A percentile compares a stretch with the other conserved stretches of the same genome.
phyloP scores from a whole-genome alignment of 2,113 vertebrate species.

The Sinocyclocheilus rhinocerous region DNA sequence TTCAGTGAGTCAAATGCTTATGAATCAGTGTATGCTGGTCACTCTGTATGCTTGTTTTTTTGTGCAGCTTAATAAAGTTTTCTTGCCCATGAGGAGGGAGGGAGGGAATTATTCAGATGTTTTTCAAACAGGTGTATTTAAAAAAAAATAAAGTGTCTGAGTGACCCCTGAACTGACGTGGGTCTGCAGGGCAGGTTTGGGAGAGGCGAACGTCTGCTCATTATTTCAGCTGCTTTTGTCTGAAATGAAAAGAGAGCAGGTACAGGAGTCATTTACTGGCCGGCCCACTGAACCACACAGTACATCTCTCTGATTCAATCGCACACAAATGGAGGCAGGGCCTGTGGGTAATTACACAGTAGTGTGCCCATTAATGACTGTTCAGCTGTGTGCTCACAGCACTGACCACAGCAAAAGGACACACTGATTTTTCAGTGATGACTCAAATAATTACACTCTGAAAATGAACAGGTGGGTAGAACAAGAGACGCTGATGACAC shows the following conservation, averaged over 20 bases:
- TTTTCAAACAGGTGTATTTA: not conserved
- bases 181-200: constrained; percentile 7
- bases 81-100: not conserved
- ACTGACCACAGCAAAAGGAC: constrained; percentile 8
- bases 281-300: not conserved
- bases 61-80: not conserved
- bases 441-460: constrained; percentile 35
- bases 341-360: constrained; percentile 30
- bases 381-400: not conserved
- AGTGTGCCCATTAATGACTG: constrained; percentile 18
- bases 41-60: not conserved
- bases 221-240: constrained; percentile 13
- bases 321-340: constrained; percentile 7
- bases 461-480: constrained; percentile 21
- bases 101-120: not conserved
- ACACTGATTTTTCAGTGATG: not conserved
- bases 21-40: too few relatives aligned
- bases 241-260: constrained; percentile 12
- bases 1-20: too few relatives aligned
- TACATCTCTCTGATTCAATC: not conserved
- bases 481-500: not conserved
- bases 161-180: not conserved
- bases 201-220: not conserved
- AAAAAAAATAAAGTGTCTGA: not conserved
- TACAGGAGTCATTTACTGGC: constrained; percentile 7